These are phyloP conservation scores for Nycticebus coucang DNA, from an alignment of 2,113 vertebrate genomes.

Conservation along the genomic window DNA sequence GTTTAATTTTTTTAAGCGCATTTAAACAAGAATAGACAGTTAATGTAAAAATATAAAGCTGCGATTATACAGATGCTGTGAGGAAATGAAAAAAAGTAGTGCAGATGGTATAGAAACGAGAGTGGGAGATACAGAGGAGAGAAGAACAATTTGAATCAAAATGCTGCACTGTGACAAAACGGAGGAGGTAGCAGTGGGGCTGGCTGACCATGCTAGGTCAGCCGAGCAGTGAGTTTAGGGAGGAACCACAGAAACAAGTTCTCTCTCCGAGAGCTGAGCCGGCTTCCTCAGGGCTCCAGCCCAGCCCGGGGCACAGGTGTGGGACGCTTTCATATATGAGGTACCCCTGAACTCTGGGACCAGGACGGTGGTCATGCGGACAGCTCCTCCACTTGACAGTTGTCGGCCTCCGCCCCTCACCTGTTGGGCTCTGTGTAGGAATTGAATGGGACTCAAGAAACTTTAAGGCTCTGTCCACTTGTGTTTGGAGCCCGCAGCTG, in stretches of 20 bases:
- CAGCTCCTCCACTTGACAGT: not conserved
- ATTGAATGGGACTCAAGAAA: not conserved
- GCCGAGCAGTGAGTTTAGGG: not conserved
- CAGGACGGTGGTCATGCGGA: not conserved
- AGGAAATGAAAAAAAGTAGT: not conserved
- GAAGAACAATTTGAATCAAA: not conserved
- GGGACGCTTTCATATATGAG: not conserved
- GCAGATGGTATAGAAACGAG: not conserved
- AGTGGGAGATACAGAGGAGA: not conserved
- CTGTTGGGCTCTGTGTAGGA: not conserved
- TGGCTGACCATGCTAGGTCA: fast-evolving
- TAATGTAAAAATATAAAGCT: not conserved
- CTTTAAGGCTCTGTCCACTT: not conserved
- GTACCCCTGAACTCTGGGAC: not conserved
- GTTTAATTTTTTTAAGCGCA: not conserved
- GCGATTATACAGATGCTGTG: not conserved
- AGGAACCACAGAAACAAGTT: not conserved
- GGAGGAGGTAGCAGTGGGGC: not conserved
- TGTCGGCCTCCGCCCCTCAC: fast-evolving
- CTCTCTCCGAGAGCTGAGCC: not conserved
- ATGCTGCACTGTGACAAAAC: not conserved
- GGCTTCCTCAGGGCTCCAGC: not conserved
- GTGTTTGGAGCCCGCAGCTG: not conserved
- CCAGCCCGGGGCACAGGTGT: not conserved
- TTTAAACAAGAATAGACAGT: not conserved